Evolutionary conservation across 92 coral and sea anemone species (phyloP).

Genomic region (Phenganax marumi): DNA sequence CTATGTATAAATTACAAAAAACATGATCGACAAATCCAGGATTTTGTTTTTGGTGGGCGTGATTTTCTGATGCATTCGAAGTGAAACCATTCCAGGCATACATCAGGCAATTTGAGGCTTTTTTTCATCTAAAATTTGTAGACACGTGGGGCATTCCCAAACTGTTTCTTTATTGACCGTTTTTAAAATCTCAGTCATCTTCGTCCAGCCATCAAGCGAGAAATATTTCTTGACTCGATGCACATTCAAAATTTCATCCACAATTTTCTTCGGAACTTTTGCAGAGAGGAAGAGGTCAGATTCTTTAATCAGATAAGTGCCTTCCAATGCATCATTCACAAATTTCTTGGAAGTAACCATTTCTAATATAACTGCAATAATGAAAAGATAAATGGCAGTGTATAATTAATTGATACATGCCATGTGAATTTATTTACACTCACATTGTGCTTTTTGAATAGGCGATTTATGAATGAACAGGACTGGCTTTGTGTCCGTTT

Average conservation of each 20-base stretch:
- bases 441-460: constrained; percentile 1
- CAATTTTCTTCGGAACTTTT: constrained; percentile 35
- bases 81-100: constrained; percentile 49
- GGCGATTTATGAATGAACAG: constrained; percentile 30
- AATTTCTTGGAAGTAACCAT: constrained; percentile 3
- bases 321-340: neutral
- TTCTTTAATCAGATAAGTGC: neutral
- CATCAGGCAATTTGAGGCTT: constrained; percentile 33
- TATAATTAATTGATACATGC: neutral
- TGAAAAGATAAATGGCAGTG: neutral
- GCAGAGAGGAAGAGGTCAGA: neutral
- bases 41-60: constrained; percentile 38
- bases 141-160: constrained; percentile 39
- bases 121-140: constrained; percentile 21
- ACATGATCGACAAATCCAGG: constrained; percentile 45
- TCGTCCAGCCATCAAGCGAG: constrained; percentile 8
- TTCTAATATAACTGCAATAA: neutral
- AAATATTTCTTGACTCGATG: constrained; percentile 37
- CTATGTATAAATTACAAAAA: too few relatives aligned
- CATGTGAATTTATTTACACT: neutral
- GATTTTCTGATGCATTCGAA: constrained; percentile 38
- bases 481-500: constrained; percentile 7
- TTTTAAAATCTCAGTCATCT: neutral
- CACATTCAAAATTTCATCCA: constrained; percentile 40
- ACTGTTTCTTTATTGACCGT: constrained; percentile 22